Percentiles rank a stretch among this genome's conserved stretches.
phyloP scores from a whole-genome alignment of 2,888 invertebrate species.

The Synanthedon myopaeformis region DNA sequence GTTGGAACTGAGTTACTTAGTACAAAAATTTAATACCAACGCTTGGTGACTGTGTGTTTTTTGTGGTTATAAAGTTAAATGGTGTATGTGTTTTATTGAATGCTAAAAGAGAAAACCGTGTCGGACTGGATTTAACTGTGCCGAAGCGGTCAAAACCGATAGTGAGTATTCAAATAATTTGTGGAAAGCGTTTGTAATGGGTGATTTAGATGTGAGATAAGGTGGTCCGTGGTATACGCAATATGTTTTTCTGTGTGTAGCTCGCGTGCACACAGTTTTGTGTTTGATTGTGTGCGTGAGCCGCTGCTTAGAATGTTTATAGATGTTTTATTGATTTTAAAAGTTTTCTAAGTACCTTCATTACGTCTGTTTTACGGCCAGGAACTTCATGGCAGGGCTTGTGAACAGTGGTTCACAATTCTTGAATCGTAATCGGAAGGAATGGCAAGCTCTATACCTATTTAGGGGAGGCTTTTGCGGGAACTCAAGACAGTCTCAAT shows the following conservation, averaged over 20 bases:
- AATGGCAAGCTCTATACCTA: no score
- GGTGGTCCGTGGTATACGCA: constrained; percentile 5
- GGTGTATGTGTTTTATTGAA: no score
- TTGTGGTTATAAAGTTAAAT: neutral
- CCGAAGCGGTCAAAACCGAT: constrained; percentile 23
- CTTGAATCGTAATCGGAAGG: no score
- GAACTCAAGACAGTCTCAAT: no score
- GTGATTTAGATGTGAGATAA: constrained; percentile 6
- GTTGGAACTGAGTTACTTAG: constrained; percentile 10
- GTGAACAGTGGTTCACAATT: no score
- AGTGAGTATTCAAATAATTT: constrained; percentile 35
- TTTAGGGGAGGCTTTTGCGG: no score
- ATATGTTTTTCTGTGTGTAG: constrained; percentile 6
- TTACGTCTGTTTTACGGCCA: no score
- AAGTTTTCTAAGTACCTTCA: constrained; percentile 19
- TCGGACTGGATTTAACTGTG: constrained; percentile 36
- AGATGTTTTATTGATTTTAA: constrained; percentile 36
- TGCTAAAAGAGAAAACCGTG: constrained; percentile 4
- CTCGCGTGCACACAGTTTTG: constrained; percentile 7
- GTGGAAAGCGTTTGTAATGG: constrained; percentile 6
- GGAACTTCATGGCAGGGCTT: no score
- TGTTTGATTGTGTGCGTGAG: constrained; percentile 17
- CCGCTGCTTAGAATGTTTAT: constrained; percentile 30
- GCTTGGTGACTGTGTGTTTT: neutral
- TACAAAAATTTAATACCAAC: neutral